These are phyloP conservation scores for Carabus problematicus DNA, from an alignment of 2,888 invertebrate species.

Conservation along the genomic window DNA sequence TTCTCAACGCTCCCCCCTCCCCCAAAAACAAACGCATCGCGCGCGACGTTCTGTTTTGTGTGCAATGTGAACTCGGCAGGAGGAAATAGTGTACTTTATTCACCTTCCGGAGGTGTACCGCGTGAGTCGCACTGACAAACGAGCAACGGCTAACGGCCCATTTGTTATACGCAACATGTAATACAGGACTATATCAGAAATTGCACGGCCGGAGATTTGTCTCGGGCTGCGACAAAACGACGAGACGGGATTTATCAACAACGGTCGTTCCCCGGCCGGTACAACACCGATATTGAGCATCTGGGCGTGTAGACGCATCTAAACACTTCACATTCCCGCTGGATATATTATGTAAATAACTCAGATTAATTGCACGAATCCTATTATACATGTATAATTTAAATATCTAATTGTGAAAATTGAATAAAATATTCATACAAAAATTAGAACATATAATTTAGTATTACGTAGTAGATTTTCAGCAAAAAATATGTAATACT, in stretches of 20 bases:
- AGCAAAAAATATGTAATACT: no score
- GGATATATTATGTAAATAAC: no score
- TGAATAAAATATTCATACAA: no score
- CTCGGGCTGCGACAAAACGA: conserved; percentile 44
- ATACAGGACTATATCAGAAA: conserved; percentile 55
- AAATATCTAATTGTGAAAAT: no score
- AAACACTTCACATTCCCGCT: no score
- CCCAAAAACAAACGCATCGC: conserved; percentile 50
- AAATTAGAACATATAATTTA: no score
- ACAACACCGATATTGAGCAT: no score
- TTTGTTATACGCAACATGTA: conserved; percentile 51
- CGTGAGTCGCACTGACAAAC: conserved; percentile 52
- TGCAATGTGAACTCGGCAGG: conserved; percentile 8
- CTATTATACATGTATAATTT: no score
- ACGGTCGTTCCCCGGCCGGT: neutral
- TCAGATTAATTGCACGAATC: no score
- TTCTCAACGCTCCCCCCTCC: conserved; percentile 36
- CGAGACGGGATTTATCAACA: conserved; percentile 9
- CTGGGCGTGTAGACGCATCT: no score
- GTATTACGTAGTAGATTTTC: no score
- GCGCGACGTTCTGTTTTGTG: conserved; percentile 36
- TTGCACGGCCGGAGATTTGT: conserved; percentile 55
- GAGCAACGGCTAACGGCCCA: conserved; percentile 50
- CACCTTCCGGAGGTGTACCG: conserved; percentile 46
- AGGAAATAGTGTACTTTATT: conserved; percentile 49